Evolutionary conservation across 2,113 vertebrate genomes (phyloP).

Genomic region (Phainopepla nitens): DNA sequence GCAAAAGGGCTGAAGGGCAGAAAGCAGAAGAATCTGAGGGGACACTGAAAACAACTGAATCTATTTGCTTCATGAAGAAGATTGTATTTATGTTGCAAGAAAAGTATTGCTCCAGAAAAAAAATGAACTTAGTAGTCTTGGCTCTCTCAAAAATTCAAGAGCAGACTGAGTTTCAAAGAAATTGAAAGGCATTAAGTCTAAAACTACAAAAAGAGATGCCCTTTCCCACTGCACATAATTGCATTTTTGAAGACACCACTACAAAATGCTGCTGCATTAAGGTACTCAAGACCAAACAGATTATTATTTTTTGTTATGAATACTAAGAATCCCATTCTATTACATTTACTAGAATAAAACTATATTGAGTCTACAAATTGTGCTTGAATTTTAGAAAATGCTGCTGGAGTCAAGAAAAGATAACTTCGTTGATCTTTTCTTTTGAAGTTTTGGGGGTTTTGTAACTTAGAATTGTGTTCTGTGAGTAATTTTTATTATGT

Average conservation of each 20-base stretch:
- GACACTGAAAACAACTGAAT: not conserved
- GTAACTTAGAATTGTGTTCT: conserved; percentile 27
- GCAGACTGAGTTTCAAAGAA: not conserved
- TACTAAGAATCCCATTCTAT: not conserved
- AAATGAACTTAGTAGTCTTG: not conserved
- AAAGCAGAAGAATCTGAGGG: not conserved
- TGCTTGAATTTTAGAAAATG: conserved; percentile 5
- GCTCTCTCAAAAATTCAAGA: not conserved
- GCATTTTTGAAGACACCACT: not conserved
- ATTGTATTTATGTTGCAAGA: not conserved
- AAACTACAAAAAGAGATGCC: not conserved
- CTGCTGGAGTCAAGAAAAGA: not conserved
- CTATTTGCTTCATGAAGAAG: not conserved
- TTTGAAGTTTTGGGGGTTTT: not conserved
- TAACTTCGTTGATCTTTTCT: not conserved
- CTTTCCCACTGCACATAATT: not conserved
- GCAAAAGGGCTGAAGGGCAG: not conserved
- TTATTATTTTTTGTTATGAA: conserved; percentile 27
- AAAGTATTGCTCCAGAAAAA: not conserved
- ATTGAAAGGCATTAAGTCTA: not conserved
- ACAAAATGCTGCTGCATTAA: not conserved
- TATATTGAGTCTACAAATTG: not conserved
- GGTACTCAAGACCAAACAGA: not conserved
- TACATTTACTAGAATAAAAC: not conserved
- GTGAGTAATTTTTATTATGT: conserved; percentile 53